These are phyloP conservation scores for Lumbricus terrestris DNA, from an alignment of 2,888 invertebrate genomes.

Conservation along the genomic window DNA sequence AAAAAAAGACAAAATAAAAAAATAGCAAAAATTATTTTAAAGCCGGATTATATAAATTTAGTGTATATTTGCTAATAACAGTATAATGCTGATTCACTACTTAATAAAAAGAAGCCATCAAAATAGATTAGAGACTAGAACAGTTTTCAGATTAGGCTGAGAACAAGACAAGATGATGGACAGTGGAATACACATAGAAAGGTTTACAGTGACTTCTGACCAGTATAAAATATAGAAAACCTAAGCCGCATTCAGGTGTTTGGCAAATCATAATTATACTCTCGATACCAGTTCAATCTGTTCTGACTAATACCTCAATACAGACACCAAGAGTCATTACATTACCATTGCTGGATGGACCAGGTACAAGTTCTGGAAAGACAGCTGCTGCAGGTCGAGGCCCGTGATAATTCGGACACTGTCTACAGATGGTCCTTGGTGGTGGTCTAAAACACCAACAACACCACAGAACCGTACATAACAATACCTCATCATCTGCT, in stretches of 20 bases:
- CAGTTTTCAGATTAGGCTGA: too few relatives aligned
- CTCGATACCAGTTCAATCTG: too few relatives aligned
- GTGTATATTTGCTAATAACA: not conserved
- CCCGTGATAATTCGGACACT: not conserved
- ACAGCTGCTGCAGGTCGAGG: not conserved
- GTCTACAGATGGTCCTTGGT: not conserved
- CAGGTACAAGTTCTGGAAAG: not conserved
- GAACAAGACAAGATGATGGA: too few relatives aligned
- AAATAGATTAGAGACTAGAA: too few relatives aligned
- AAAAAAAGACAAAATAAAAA: not conserved
- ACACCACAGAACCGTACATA: not conserved
- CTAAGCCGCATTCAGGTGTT: too few relatives aligned
- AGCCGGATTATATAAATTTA: not conserved
- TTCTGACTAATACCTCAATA: too few relatives aligned
- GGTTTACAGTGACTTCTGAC: too few relatives aligned
- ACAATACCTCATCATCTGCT: not conserved
- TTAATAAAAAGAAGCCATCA: not conserved
- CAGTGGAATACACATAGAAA: too few relatives aligned
- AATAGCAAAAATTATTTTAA: not conserved
- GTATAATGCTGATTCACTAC: not conserved
- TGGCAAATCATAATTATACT: too few relatives aligned
- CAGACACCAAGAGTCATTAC: too few relatives aligned
- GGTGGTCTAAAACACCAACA: not conserved
- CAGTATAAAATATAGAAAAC: too few relatives aligned
- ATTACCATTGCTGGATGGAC: not conserved